phyloP scores from a whole-genome alignment of 1,140 invertebrate species.

The Cyrtorhinus lividipennis region DNA sequence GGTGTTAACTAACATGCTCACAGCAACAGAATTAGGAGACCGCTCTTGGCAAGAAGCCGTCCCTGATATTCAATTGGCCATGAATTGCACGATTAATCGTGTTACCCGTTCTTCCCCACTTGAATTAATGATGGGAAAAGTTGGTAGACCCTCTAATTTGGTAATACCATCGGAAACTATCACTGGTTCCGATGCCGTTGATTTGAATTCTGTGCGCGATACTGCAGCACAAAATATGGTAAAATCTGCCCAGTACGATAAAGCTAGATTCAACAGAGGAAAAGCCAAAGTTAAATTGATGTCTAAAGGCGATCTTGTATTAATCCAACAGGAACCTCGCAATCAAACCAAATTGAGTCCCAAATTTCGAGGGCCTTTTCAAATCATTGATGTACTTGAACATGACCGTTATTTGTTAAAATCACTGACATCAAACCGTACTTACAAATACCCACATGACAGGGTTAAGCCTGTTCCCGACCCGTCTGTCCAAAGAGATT shows the following conservation, averaged over 20 bases:
- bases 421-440: conserved; percentile 18
- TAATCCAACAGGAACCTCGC: conserved; percentile 26
- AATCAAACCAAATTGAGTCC: conserved; percentile 29
- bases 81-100: conserved; percentile 27
- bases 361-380: conserved; percentile 28
- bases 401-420: conserved; percentile 24
- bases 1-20: conserved; percentile 26
- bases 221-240: conserved; percentile 7
- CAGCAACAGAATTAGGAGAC: conserved; percentile 24
- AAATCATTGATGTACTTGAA: conserved; percentile 25
- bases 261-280: conserved; percentile 26
- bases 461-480: background rate
- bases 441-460: conserved; percentile 25
- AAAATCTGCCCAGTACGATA: conserved; percentile 23
- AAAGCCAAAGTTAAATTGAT: conserved; percentile 26
- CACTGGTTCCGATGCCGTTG: background rate
- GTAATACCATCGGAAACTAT: conserved; percentile 20
- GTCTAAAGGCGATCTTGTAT: conserved; percentile 27
- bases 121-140: conserved; percentile 27
- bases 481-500: background rate
- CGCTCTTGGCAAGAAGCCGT: conserved; percentile 28
- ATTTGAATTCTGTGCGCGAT: background rate
- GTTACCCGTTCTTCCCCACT: conserved; percentile 26
- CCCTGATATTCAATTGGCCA: conserved; percentile 27
- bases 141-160: conserved; percentile 26